These are phyloP conservation scores for Anas platyrhynchos DNA, from an alignment of 2,113 vertebrate species.

Conservation along the genomic window DNA sequence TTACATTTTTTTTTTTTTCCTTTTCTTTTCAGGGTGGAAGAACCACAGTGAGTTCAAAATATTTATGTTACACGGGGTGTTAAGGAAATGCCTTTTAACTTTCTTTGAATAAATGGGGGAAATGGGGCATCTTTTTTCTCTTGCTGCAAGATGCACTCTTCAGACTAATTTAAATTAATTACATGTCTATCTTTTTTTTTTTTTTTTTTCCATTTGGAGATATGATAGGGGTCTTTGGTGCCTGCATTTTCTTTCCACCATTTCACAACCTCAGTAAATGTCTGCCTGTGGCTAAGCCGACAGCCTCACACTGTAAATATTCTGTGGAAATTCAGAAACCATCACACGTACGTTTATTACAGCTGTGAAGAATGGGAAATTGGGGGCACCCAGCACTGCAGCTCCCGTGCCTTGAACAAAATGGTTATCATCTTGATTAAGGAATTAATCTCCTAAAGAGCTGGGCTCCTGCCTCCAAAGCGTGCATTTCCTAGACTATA, in stretches of 20 bases:
- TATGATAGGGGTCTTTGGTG: neutral
- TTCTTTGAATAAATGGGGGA: neutral
- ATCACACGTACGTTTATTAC: neutral
- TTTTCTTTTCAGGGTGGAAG: neutral
- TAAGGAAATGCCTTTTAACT: neutral
- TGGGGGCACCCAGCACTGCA: neutral
- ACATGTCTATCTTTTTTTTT: neutral
- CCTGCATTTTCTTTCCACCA: neutral
- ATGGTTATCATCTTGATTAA: neutral
- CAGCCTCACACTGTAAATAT: neutral
- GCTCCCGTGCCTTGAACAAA: neutral
- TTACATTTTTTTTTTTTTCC: neutral
- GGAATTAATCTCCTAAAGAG: neutral
- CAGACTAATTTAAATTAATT: neutral
- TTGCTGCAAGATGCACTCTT: neutral
- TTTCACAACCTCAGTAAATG: neutral
- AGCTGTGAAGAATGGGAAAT: neutral
- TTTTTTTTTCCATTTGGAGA: neutral
- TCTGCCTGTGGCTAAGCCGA: neutral
- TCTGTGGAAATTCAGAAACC: neutral
- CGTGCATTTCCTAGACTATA: neutral
- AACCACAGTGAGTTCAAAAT: neutral
- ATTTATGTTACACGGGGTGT: rapidly evolving
- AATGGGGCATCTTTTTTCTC: neutral
- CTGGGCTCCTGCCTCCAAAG: neutral